These are phyloP conservation scores for Hippocampus comes DNA, from an alignment of 2,113 vertebrate genomes.

Conservation along the genomic window DNA sequence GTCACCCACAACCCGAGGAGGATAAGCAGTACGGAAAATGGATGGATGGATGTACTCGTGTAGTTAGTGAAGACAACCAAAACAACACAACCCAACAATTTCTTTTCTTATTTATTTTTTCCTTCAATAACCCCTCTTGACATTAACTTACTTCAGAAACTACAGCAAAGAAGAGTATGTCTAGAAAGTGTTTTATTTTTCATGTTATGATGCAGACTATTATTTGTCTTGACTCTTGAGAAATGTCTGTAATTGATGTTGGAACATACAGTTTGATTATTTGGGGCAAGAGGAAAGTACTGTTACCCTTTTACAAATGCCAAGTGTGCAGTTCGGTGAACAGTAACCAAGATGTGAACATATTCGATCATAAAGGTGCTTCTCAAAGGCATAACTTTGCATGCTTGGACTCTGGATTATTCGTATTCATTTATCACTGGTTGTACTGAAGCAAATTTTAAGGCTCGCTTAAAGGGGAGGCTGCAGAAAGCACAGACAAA, in stretches of 20 bases:
- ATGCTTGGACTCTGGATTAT: background rate
- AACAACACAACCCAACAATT: background rate
- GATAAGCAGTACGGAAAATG: too few relatives aligned
- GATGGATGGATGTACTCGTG: background rate
- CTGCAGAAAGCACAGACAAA: slow-evolving; percentile 21
- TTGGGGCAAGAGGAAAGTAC: background rate
- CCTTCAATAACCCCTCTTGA: slow-evolving; percentile 38
- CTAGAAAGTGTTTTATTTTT: slow-evolving; percentile 9
- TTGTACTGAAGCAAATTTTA: slow-evolving; percentile 11
- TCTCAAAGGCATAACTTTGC: background rate
- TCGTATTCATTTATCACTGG: background rate
- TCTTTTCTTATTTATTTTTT: slow-evolving; percentile 51
- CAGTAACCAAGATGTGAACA: background rate
- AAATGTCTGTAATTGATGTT: background rate
- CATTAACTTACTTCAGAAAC: slow-evolving; percentile 32
- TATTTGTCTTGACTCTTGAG: slow-evolving; percentile 3
- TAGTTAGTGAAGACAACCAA: background rate
- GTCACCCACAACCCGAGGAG: background rate
- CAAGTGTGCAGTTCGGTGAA: background rate
- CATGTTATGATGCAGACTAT: slow-evolving; percentile 20
- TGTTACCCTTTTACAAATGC: background rate
- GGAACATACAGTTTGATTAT: background rate
- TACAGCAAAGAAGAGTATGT: slow-evolving; percentile 11
- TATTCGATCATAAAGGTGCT: background rate
- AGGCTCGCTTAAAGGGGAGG: background rate